A percentile compares a stretch with the other conserved stretches of the same genome.
Evolutionary conservation across 2,797 vertebrate genomes (phyloP).

Genomic region (Chaetophractus vellerosus): DNA sequence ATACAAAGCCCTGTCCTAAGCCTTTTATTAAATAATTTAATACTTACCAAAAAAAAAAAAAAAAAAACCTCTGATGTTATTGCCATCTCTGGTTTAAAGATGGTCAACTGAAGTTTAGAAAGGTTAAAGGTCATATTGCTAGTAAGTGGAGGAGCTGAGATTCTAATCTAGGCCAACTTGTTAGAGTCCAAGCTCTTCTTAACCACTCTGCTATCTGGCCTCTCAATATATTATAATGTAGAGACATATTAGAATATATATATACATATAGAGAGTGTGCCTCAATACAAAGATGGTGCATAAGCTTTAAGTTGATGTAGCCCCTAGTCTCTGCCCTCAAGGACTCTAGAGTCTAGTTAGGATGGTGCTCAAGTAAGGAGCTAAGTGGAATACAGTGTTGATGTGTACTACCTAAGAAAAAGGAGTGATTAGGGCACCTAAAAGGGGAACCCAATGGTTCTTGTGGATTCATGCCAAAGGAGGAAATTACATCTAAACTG

Average conservation of each 20-base stretch:
- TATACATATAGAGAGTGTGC: background rate
- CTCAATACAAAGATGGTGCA: background rate
- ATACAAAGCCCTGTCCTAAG: background rate
- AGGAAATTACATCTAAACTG: background rate
- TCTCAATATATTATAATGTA: background rate
- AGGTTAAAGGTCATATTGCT: background rate
- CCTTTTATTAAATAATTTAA: conserved; percentile 34
- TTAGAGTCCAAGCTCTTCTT: background rate
- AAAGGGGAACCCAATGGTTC: background rate
- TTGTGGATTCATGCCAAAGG: background rate
- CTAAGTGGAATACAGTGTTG: background rate
- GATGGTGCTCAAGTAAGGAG: background rate
- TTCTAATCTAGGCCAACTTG: background rate
- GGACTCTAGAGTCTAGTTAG: background rate
- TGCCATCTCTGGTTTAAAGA: background rate
- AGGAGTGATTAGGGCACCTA: background rate
- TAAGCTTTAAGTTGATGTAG: background rate
- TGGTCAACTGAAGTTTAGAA: background rate
- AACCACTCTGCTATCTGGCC: background rate
- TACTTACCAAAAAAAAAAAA: too few relatives aligned
- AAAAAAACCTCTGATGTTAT: background rate
- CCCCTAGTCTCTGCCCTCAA: background rate
- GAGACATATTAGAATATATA: background rate
- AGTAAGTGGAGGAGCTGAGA: background rate
- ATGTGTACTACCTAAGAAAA: background rate